phyloP scores from a whole-genome alignment of 2,113 vertebrate species.

The Antidorcas marsupialis region DNA sequence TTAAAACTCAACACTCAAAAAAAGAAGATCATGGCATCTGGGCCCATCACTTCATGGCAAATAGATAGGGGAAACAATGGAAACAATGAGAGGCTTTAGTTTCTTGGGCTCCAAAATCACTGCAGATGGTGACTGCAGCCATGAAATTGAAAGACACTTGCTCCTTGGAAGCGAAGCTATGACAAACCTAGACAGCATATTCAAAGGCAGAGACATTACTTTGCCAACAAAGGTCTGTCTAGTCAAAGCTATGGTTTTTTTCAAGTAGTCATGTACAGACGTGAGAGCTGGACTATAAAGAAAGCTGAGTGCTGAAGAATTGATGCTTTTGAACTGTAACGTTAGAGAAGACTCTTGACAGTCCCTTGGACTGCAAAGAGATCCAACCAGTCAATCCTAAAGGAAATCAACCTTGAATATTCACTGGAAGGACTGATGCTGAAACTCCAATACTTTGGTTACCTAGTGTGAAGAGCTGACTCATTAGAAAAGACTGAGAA shows the following conservation, averaged over 20 bases:
- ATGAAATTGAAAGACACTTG: not conserved
- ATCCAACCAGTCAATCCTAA: not conserved
- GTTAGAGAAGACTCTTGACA: not conserved
- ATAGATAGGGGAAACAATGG: not conserved
- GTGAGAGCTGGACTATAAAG: not conserved
- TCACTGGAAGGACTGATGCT: not conserved
- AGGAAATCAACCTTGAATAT: not conserved
- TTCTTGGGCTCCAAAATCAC: not conserved
- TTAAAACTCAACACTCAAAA: not conserved
- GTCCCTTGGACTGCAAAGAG: not conserved
- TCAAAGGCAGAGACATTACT: not conserved
- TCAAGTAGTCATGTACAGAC: not conserved
- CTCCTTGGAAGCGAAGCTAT: not conserved
- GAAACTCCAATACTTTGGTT: not conserved
- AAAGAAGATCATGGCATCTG: not conserved
- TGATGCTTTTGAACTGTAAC: not conserved
- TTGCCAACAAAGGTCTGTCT: not conserved
- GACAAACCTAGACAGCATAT: not conserved
- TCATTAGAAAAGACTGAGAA: not conserved
- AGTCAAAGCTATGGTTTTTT: not conserved
- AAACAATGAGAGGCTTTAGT: not conserved
- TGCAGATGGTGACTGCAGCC: not conserved
- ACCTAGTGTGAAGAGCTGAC: not conserved
- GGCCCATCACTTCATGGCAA: not conserved
- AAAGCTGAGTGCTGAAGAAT: not conserved